phyloP scores from a whole-genome alignment of 2,888 invertebrate genomes.

The Bimastos eiseni region DNA sequence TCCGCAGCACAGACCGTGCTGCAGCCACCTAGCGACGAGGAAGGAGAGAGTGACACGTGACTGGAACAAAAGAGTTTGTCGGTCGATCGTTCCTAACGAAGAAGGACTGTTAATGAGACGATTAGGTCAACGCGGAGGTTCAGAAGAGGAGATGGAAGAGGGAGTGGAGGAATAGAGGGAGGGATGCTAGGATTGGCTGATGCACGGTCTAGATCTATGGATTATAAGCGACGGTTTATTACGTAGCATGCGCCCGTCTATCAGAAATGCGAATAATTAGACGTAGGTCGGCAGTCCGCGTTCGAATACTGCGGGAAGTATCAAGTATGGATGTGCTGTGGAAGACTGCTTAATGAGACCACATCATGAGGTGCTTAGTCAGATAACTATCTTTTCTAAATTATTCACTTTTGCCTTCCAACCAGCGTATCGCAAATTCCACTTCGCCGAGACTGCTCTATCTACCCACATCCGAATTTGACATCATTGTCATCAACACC shows the following conservation, averaged over 20 bases:
- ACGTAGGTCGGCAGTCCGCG: no score
- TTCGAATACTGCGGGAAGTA: no score
- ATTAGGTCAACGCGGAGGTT: not conserved
- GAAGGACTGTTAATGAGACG: not conserved
- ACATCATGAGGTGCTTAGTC: no score
- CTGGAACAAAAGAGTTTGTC: not conserved
- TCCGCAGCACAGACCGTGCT: not conserved
- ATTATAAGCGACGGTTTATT: conserved; percentile 3
- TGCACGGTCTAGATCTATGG: not conserved
- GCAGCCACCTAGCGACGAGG: not conserved
- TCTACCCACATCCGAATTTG: no score
- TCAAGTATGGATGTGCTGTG: no score
- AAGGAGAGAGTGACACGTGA: conserved; percentile 19
- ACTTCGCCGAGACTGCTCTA: no score
- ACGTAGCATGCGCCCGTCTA: not conserved
- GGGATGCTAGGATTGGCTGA: not conserved
- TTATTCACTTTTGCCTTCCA: no score
- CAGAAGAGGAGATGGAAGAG: not conserved
- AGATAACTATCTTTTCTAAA: no score
- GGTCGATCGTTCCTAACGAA: not conserved
- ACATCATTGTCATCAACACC: no score
- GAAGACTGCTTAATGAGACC: no score
- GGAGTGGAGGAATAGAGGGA: not conserved
- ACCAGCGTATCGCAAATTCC: no score
- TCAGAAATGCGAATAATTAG: not conserved